Percentiles rank a stretch among this genome's conserved stretches.
These are phyloP conservation scores for Chiroxiphia lanceolata DNA, from an alignment of 2,797 vertebrate species.

Conservation along the genomic window DNA sequence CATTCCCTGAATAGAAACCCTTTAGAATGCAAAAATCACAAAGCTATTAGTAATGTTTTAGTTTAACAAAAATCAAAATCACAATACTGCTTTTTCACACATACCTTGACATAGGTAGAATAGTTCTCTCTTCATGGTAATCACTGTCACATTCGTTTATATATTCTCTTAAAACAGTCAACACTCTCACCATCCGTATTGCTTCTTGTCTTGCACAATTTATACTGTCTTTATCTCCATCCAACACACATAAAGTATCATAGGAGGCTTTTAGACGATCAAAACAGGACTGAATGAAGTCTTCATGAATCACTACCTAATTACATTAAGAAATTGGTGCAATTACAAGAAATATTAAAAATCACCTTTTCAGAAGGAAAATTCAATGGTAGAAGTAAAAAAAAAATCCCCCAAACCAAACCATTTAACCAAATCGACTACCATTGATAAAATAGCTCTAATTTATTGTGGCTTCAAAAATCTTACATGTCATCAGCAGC, in stretches of 20 bases:
- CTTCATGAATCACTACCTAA: slow-evolving; percentile 98
- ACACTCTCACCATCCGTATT: slow-evolving; percentile 96
- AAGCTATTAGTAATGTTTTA: background rate
- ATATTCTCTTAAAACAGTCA: slow-evolving; percentile 97
- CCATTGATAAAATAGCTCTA: background rate
- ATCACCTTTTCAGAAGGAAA: background rate
- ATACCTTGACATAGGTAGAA: slow-evolving; percentile 98
- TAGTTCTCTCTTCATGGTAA: slow-evolving; percentile 98
- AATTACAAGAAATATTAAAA: background rate
- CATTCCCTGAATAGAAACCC: background rate
- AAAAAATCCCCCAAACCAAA: background rate
- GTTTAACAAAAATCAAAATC: background rate
- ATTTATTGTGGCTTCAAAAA: background rate
- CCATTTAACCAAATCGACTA: background rate
- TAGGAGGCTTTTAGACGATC: slow-evolving; percentile 98
- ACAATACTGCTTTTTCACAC: background rate
- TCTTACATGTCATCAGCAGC: background rate
- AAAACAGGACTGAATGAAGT: slow-evolving; percentile 99
- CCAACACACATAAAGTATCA: slow-evolving; percentile 96
- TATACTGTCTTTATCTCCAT: slow-evolving; percentile 99
- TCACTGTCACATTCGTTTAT: slow-evolving; percentile 99
- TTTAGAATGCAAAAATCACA: background rate
- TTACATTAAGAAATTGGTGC: background rate
- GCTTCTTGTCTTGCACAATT: slow-evolving; percentile 98
- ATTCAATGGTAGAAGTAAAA: background rate